Evolutionary conservation across 2,888 invertebrate species (phyloP), one percentile per base, ranked within the genome.

Genomic region (Pomacea canaliculata): DNA sequence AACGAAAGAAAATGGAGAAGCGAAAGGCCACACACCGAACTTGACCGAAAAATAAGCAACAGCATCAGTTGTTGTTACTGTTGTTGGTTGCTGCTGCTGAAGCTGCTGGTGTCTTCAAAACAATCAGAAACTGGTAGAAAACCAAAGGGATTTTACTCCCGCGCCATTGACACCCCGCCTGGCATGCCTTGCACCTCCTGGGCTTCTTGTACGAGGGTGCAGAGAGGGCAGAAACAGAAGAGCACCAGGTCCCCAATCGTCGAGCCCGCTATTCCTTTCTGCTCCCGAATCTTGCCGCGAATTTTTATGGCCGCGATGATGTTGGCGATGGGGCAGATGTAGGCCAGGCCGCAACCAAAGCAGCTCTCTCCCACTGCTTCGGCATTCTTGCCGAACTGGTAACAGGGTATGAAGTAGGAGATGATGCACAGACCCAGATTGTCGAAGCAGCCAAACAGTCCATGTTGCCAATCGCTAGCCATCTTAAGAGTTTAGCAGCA

Each of bases 321-420:
- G 79, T 87, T 86, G 60, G 81, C 77, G 46, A 87, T 76, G 62
- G 87, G 87, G 5, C 87, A 82, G 67, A 85, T 71, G 70, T 82
- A 83, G 10, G 84, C 82, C 16, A 86, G 63, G n/a, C 86, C 88
- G 60, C 86, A 87, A 3, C 84, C 78, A 7, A 86, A 71, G 79
- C 88, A 88, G 78, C 79, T 81, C 56, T 88, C 87, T 4, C 87
- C 87, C 0, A 87, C 84, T 3, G 83, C 83, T 78, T 89, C 87
- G 9, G 87, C 86, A 56, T 85, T 87, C 81, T 88, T 87, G 46
- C 88, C 88, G 65, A 85, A 86, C n/a, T 86, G 85, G 78, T 87
- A 87, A 80, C 88, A 89, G 19, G 88, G 88, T n/a, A 83, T 82
- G 62, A 88, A 80, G 73, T 85, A 88, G 23, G 86, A 83, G 71